Evolutionary conservation across 2,797 vertebrate species (phyloP).

Genomic region (Geotrypetes seraphini): DNA sequence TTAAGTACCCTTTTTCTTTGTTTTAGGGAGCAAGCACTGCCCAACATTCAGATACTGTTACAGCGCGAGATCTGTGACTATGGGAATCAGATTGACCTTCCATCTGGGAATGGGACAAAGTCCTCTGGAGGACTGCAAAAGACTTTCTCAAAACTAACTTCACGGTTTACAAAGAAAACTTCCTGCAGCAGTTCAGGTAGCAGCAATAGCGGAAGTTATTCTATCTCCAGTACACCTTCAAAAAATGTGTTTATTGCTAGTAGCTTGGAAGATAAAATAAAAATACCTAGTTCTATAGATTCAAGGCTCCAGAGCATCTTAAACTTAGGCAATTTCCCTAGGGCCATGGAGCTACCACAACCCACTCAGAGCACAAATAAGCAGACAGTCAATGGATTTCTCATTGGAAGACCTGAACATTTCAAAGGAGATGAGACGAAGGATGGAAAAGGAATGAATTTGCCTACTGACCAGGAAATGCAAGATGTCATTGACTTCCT

Average conservation of each 20-base stretch:
- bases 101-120: constrained; percentile 75
- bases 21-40: constrained; percentile 82
- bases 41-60: constrained; percentile 92
- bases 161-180: constrained; percentile 90
- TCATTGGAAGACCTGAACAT: constrained; percentile 42
- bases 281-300: constrained; percentile 53
- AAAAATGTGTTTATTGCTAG: constrained; percentile 66
- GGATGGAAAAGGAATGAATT: constrained; percentile 93
- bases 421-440: constrained; percentile 47
- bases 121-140: constrained; percentile 84
- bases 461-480: constrained; percentile 98
- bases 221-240: constrained; percentile 83
- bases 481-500: constrained; percentile 98
- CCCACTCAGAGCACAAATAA: constrained; percentile 33
- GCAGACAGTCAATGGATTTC: constrained; percentile 70
- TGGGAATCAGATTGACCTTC: constrained; percentile 68
- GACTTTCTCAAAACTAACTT: constrained; percentile 94
- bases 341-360: constrained; percentile 55
- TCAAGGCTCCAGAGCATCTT: constrained; percentile 75
- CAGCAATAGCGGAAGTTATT: constrained; percentile 71
- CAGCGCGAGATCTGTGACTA: constrained; percentile 85
- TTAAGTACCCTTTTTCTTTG: too few relatives aligned
- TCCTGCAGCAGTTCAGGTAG: constrained; percentile 66
- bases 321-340: constrained; percentile 68
- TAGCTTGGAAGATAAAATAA: constrained; percentile 62